phyloP scores from a whole-genome alignment of 1,140 invertebrate genomes.

The Globodera rostochiensis region DNA sequence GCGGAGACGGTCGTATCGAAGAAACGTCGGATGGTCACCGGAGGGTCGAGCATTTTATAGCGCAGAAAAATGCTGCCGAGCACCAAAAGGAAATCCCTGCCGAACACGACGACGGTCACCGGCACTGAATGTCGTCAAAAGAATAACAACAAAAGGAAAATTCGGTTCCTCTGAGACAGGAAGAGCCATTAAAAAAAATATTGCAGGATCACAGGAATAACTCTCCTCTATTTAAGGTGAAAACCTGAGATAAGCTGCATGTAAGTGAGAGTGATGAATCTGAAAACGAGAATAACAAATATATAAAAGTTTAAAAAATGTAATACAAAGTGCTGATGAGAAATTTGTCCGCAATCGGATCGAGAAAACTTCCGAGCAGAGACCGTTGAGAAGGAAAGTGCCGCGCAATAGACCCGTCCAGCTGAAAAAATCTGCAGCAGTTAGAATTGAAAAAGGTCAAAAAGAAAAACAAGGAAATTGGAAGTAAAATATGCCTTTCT shows the following conservation, averaged over 20 bases:
- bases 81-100: constrained; percentile 81
- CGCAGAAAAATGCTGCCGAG: constrained; percentile 81
- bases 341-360: constrained; percentile 93
- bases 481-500: not conserved
- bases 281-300: constrained; percentile 43
- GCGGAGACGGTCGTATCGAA: constrained; percentile 87
- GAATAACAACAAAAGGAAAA: not conserved
- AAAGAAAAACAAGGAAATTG: not conserved
- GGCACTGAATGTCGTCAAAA: constrained; percentile 67
- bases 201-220: too few relatives aligned
- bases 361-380: constrained; percentile 89
- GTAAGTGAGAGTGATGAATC: constrained; percentile 1
- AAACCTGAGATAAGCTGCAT: not conserved
- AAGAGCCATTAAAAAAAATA: too few relatives aligned
- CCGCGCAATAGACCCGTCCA: constrained; percentile 93
- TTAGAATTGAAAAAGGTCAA: not conserved
- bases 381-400: constrained; percentile 86
- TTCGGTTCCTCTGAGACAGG: too few relatives aligned
- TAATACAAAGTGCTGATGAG: constrained; percentile 85
- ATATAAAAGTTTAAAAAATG: constrained; percentile 58
- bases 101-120: constrained; percentile 80
- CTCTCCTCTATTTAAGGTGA: not conserved
- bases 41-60: constrained; percentile 83
- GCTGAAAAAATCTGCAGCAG: constrained; percentile 1
- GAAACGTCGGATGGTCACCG: constrained; percentile 76